phyloP scores from a whole-genome alignment of 2,113 vertebrate genomes.

The Brachypodius melanocephalos region DNA sequence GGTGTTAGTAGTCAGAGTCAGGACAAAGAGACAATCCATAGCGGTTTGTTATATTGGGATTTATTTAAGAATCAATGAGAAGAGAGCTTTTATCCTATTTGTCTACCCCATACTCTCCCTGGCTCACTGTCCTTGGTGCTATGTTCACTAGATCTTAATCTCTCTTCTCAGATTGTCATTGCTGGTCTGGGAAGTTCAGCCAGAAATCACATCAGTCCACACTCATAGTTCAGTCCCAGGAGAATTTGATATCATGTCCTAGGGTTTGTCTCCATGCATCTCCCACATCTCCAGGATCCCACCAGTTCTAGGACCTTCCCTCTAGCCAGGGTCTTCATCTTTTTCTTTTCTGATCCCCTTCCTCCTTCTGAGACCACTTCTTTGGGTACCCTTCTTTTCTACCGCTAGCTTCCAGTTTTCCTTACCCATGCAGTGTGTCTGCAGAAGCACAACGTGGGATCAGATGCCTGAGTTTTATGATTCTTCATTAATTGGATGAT shows the following conservation, averaged over 20 bases:
- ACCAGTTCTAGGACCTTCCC: not conserved
- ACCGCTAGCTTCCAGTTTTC: not conserved
- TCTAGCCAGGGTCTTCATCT: not conserved
- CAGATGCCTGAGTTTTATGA: not conserved
- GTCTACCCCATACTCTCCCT: not conserved
- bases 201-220: not conserved
- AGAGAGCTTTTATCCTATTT: not conserved
- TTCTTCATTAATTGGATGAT: not conserved
- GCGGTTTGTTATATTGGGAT: not conserved
- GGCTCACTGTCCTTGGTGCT: fast-evolving
- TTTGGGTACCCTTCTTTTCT: not conserved
- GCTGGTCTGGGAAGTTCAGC: not conserved
- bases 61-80: not conserved
- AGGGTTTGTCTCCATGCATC: fast-evolving
- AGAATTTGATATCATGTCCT: not conserved
- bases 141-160: not conserved
- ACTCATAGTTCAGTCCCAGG: not conserved
- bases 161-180: not conserved
- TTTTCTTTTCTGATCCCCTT: not conserved
- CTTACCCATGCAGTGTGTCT: not conserved
- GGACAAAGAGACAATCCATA: not conserved
- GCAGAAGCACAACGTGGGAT: not conserved
- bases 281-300: fast-evolving
- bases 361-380: not conserved
- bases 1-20: not conserved